These are phyloP conservation scores for Porites australiensis DNA, from an alignment of 64 coral and sea anemone species.

Conservation along the genomic window DNA sequence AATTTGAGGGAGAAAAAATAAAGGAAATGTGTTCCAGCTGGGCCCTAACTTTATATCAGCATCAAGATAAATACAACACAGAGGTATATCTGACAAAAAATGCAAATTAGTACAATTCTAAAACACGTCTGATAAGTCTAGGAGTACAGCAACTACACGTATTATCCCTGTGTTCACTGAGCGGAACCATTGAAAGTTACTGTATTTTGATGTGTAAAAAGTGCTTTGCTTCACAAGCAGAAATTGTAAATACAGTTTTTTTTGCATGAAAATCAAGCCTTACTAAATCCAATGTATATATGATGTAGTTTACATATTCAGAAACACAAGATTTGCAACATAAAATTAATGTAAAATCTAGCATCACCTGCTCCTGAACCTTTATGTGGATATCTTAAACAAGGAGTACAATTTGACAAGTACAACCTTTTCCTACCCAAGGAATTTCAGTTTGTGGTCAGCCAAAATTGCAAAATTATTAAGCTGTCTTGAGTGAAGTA, in stretches of 20 bases:
- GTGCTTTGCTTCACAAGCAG: neutral
- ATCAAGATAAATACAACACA: neutral
- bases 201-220: no score
- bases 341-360: conserved; percentile 5
- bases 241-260: neutral
- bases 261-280: neutral
- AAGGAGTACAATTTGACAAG: neutral
- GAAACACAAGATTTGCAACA: conserved; percentile 8
- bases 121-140: conserved; percentile 5
- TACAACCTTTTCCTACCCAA: neutral
- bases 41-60: neutral
- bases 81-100: neutral
- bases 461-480: neutral
- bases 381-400: neutral
- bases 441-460: conserved; percentile 34
- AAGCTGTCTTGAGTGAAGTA: no score
- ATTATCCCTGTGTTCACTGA: neutral
- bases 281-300: neutral
- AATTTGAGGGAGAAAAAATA: neutral
- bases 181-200: neutral
- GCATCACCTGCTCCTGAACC: neutral
- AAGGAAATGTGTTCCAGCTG: neutral
- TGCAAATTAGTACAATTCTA: conserved; percentile 26
- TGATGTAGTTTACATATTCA: conserved; percentile 47
- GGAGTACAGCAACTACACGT: no score